Conservation (phyloP, 2,797 vertebrate species). For the Bovichtus diacanthus region DNA sequence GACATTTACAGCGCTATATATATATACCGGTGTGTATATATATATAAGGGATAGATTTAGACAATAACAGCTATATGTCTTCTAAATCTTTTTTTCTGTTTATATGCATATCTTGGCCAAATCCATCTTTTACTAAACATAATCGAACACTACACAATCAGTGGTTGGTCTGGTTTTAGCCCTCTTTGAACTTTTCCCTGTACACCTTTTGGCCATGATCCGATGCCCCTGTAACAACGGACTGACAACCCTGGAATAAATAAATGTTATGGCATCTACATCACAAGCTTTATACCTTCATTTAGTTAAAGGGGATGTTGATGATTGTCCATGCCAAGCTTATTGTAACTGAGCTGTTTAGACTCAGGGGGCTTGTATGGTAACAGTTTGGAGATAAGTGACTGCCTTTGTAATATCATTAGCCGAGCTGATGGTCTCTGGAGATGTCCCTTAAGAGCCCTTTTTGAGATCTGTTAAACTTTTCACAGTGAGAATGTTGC, state of each 20-base stretch:
- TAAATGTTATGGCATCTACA: neutral
- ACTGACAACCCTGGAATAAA: neutral
- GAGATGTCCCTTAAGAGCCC: slow-evolving; percentile 35
- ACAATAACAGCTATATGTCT: slow-evolving; percentile 15
- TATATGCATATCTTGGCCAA: too few relatives aligned
- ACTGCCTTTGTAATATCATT: slow-evolving; percentile 49
- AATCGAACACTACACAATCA: too few relatives aligned
- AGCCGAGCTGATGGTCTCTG: slow-evolving; percentile 30
- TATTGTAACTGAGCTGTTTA: slow-evolving; percentile 32
- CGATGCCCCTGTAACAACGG: neutral
- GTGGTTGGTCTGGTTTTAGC: too few relatives aligned
- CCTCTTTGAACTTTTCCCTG: too few relatives aligned
- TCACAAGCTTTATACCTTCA: neutral
- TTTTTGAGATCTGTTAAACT: slow-evolving; percentile 10
- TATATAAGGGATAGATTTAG: slow-evolving; percentile 35
- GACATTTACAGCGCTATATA: too few relatives aligned
- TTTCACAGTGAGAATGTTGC: slow-evolving; percentile 34
- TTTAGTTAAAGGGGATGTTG: neutral
- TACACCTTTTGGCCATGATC: slow-evolving; percentile 16
- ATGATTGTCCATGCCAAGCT: slow-evolving; percentile 5
- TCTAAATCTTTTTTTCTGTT: slow-evolving; percentile 40
- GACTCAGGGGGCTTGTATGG: slow-evolving; percentile 11
- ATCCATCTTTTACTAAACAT: too few relatives aligned
- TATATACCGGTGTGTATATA: too few relatives aligned
- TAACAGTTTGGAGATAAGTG: slow-evolving; percentile 34